These are phyloP conservation scores for Parapristionchus giblindavisi DNA, from an alignment of 2,888 invertebrate genomes.

Conservation along the genomic window DNA sequence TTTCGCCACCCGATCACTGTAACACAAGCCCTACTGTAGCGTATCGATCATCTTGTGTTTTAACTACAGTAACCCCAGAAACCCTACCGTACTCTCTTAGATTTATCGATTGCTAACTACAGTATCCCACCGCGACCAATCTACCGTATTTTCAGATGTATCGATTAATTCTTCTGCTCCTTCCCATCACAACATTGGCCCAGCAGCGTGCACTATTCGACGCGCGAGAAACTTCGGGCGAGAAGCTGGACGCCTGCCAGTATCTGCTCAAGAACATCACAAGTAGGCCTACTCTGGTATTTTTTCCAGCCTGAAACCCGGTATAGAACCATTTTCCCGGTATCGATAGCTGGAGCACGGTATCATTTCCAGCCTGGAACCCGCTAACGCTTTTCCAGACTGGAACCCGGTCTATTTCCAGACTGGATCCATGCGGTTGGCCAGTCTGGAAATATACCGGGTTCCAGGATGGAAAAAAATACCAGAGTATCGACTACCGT, in stretches of 20 bases:
- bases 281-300: slow-evolving; percentile 37
- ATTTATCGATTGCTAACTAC: no score
- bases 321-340: background rate
- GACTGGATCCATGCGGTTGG: no score
- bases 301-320: no score
- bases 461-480: no score
- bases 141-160: slow-evolving; percentile 30
- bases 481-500: no score
- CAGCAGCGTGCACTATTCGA: slow-evolving; percentile 25
- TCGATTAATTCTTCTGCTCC: background rate
- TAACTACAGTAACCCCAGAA: background rate
- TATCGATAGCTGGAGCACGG: background rate
- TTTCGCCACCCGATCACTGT: no score
- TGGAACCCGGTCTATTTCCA: no score
- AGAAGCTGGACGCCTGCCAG: slow-evolving; percentile 58
- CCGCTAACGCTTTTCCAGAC: no score
- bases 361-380: no score
- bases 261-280: slow-evolving; percentile 56
- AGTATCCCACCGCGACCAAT: background rate
- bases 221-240: slow-evolving; percentile 54
- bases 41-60: background rate
- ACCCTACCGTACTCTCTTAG: no score
- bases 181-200: background rate
- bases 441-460: no score
- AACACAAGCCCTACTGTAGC: no score